Evolutionary conservation across 1,140 invertebrate genomes (phyloP), one percentile per base, ranked within the genome.

Genomic region (Semibalanus balanoides): DNA sequence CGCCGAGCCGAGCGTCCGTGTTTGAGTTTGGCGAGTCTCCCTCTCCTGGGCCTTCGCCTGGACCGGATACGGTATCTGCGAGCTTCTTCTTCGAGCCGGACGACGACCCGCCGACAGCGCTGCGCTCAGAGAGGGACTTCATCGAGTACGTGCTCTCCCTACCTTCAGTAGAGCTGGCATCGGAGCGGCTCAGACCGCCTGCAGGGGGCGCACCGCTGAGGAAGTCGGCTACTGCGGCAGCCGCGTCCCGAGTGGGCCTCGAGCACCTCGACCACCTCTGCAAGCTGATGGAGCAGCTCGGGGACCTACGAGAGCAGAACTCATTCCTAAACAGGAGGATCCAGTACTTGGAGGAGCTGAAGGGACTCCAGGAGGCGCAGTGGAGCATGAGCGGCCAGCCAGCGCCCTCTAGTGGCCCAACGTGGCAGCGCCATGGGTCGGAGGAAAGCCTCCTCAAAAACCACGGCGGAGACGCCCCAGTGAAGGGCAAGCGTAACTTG

Each of bases 241-340:
- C 71, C 64, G 78, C 70, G 75, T 79, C 81, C n/a, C 80, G 82
- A 74, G 82, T 86, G n/a, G 86, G 87, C 0, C 81, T 93, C 35
- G 90, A 92, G 79, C 91, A 93, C 81, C 82, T 93, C 77, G 91
- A 92, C 79, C 90, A 91, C 78, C 83, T 93, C 7, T 88, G 92
- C 78, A 86, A 88, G 74, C 83, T 93, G 17, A 87, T 93, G 83
- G 90, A 93, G 79, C 89, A 93, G 79, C 86, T 93, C 43, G 84
- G 91, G 7, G 87, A 87, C 22, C 83, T 93, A 28, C 87, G 89
- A 74, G 88, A 91, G 79, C 88, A 91, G 79, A 93, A 92, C 81
- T 84, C 87, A 3, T 87, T 87, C 76, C 82, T 93, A 0, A 88
- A 91, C 74, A 87, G 87, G 78, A 85, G 88, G 70, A 87, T 92